These are phyloP conservation scores for Drosophila pandora DNA, from an alignment of 1,140 invertebrate species.

Conservation along the genomic window DNA sequence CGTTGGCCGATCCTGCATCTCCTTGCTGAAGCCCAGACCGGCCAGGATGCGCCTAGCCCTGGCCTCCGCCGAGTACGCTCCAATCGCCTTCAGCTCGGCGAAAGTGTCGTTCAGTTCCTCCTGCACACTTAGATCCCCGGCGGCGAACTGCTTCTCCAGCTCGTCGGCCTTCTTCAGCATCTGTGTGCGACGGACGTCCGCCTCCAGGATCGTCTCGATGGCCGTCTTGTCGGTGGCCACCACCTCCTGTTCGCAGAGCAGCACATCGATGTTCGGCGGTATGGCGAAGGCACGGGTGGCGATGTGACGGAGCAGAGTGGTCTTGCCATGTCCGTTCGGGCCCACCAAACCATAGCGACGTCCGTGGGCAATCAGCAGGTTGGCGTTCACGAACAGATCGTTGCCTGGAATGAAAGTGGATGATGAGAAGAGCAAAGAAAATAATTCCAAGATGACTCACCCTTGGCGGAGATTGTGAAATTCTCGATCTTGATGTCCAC, in stretches of 20 bases:
- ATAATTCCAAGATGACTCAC: conserved; percentile 86
- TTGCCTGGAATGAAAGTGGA: conserved; percentile 87
- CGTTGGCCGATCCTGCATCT: conserved; percentile 97
- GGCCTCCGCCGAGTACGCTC: conserved; percentile 98
- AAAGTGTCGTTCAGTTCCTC: conserved; percentile 96
- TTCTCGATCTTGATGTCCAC: conserved; percentile 99
- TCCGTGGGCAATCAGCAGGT: conserved; percentile 95
- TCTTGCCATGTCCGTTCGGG: conserved; percentile 99
- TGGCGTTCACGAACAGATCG: conserved; percentile 98
- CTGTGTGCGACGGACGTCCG: conserved; percentile 94
- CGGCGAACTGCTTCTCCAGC: conserved; percentile 89
- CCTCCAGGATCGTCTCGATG: conserved; percentile 96
- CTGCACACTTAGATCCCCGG: conserved; percentile 88
- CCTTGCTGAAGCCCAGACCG: conserved; percentile 97
- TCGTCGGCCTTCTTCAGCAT: conserved; percentile 93
- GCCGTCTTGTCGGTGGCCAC: conserved; percentile 96
- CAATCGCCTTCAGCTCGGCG: conserved; percentile 97
- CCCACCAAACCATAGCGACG: conserved; percentile 98
- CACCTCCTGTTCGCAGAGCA: conserved; percentile 99
- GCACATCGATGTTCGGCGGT: conserved; percentile 98
- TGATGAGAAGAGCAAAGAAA: too few species aligned
- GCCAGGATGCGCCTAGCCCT: conserved; percentile 96
- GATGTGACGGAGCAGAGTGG: conserved; percentile 97
- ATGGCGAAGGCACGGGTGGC: conserved; percentile 94
- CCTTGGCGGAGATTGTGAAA: conserved; percentile 98